Conservation (phyloP, 2,113 vertebrate genomes). For the Phalacrocorax carbo region DNA sequence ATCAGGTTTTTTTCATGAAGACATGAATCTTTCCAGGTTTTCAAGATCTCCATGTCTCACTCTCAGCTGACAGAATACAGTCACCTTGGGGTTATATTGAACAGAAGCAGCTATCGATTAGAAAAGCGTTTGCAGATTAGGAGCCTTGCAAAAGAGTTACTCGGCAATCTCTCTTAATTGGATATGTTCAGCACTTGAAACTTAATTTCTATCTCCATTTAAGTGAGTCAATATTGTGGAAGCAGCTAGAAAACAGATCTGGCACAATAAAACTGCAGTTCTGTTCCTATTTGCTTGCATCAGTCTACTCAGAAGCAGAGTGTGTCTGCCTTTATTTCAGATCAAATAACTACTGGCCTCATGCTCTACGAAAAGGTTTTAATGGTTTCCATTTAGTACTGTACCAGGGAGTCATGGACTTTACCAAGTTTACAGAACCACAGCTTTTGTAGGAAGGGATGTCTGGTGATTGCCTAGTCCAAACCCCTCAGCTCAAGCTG, state of each 20-base stretch:
- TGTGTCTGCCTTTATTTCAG: neutral
- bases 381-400: neutral
- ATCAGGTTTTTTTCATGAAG: neutral
- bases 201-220: conserved; percentile 38
- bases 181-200: conserved; percentile 39
- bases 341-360: neutral
- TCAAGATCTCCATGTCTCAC: neutral
- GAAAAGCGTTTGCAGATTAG: conserved; percentile 56
- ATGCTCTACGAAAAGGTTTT: neutral
- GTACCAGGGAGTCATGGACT: neutral
- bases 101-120: conserved; percentile 34
- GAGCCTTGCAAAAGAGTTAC: conserved; percentile 47
- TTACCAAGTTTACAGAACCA: neutral
- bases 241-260: neutral
- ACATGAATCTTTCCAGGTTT: neutral
- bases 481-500: neutral
- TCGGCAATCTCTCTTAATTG: conserved; percentile 55
- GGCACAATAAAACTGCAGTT: neutral
- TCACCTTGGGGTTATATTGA: conserved; percentile 50
- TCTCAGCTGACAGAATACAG: conserved; percentile 1
- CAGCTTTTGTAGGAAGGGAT: neutral
- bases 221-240: conserved; percentile 47
- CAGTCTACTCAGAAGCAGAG: neutral
- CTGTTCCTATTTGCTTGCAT: neutral
- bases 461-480: neutral